Evolutionary conservation across 2,797 vertebrate species (phyloP).

Genomic region (Fundulus diaphanus): DNA sequence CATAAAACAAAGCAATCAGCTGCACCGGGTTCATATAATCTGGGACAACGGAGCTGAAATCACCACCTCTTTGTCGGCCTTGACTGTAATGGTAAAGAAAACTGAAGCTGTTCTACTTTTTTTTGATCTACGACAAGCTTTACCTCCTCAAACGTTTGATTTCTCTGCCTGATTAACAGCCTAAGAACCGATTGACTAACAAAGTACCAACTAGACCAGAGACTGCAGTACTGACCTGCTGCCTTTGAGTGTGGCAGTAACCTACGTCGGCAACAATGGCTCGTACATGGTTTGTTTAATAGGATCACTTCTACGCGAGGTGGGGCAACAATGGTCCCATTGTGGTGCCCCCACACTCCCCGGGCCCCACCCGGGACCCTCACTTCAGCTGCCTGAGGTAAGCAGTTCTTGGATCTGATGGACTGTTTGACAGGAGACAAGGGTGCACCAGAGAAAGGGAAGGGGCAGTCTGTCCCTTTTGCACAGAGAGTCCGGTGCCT

Average conservation of each 20-base stretch:
- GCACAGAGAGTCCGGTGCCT: constrained; percentile 72
- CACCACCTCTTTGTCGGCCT: not conserved
- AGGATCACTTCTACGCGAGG: constrained; percentile 57
- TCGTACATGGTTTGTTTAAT: constrained; percentile 59
- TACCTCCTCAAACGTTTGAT: not conserved
- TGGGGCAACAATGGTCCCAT: constrained; percentile 58
- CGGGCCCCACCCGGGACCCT: not conserved
- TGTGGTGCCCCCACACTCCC: constrained; percentile 28
- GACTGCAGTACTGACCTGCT: constrained; percentile 73
- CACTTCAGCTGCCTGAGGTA: constrained; percentile 33
- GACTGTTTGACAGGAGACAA: constrained; percentile 47
- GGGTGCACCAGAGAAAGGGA: constrained; percentile 63
- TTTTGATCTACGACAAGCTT: not conserved
- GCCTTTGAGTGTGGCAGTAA: constrained; percentile 71
- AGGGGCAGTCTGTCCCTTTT: constrained; percentile 58
- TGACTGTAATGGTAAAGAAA: not conserved
- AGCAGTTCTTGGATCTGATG: constrained; percentile 37
- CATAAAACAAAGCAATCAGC: not conserved
- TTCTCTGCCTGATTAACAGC: not conserved
- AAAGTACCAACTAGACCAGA: constrained; percentile 26
- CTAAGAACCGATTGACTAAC: not conserved
- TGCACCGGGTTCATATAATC: not conserved
- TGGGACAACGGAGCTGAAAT: not conserved
- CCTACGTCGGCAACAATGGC: constrained; percentile 50
- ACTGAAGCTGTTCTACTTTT: not conserved